Evolutionary conservation across 2,888 invertebrate species (phyloP).

Genomic region (Clistopyga incitator): DNA sequence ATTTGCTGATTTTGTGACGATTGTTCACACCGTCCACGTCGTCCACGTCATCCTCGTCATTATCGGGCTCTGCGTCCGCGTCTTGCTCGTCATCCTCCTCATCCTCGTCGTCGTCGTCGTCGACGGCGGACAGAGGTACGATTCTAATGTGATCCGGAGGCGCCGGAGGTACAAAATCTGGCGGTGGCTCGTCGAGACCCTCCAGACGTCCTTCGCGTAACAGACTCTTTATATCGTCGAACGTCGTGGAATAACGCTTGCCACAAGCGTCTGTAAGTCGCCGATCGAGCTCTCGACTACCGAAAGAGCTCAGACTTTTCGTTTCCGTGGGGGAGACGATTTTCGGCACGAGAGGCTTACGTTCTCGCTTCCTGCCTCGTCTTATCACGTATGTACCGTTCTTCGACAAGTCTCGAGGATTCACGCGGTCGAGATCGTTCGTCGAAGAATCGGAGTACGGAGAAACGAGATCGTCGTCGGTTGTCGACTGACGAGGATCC

Average conservation of each 20-base stretch:
- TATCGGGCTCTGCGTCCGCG: constrained; percentile 84
- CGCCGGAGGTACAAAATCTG: constrained; percentile 87
- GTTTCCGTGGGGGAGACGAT: constrained; percentile 86
- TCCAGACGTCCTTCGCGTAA: constrained; percentile 88
- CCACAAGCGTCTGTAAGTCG: constrained; percentile 85
- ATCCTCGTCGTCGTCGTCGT: constrained; percentile 86
- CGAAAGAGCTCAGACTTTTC: constrained; percentile 84
- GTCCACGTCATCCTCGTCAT: constrained; percentile 50
- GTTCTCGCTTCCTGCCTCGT: constrained; percentile 88
- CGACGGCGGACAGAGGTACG: constrained; percentile 88
- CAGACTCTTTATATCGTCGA: constrained; percentile 91
- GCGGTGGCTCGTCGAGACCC: constrained; percentile 85
- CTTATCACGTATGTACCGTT: constrained; percentile 93
- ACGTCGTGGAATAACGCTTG: constrained; percentile 91
- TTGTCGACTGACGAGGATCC: constrained; percentile 89
- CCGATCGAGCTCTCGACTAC: constrained; percentile 85
- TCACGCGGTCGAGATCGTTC: constrained; percentile 81
- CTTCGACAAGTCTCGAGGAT: constrained; percentile 85
- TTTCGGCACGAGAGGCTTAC: constrained; percentile 88
- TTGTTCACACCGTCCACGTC: constrained; percentile 64
- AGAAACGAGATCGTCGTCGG: constrained; percentile 89
- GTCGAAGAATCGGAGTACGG: constrained; percentile 88
- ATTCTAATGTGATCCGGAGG: constrained; percentile 89
- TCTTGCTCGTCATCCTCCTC: constrained; percentile 86
- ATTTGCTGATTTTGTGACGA: constrained; percentile 69